These are phyloP conservation scores for Rostratula benghalensis DNA, from an alignment of 2,113 vertebrate genomes.

Conservation along the genomic window DNA sequence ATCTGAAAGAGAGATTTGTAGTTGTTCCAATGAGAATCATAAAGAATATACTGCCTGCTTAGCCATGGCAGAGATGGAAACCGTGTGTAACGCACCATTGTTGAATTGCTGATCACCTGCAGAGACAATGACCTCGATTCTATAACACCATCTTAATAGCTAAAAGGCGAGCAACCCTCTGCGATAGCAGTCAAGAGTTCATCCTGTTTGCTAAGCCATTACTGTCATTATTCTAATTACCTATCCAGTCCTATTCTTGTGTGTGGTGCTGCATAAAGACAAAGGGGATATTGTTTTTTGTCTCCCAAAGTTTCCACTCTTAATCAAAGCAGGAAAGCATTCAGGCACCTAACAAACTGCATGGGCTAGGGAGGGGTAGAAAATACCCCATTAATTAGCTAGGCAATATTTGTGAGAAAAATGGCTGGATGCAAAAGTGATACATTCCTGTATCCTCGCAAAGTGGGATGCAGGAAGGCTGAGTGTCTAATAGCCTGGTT, in stretches of 20 bases:
- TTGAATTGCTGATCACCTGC: constrained; percentile 44
- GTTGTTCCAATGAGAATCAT: neutral
- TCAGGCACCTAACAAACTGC: constrained; percentile 10
- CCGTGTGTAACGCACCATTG: neutral
- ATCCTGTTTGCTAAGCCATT: constrained; percentile 48
- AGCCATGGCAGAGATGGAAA: neutral
- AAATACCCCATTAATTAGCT: neutral
- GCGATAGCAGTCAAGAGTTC: neutral
- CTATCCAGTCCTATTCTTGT: neutral
- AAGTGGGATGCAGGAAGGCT: neutral
- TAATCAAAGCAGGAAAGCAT: neutral
- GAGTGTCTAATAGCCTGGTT: neutral
- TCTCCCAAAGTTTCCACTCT: constrained; percentile 15
- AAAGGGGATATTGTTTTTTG: constrained; percentile 42
- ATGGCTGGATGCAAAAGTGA: neutral
- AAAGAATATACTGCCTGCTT: neutral
- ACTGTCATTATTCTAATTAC: constrained; percentile 33
- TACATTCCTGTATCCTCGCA: neutral
- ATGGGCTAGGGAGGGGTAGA: neutral
- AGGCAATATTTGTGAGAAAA: neutral
- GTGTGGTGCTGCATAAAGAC: constrained; percentile 48
- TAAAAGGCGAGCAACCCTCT: neutral
- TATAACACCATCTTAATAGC: neutral
- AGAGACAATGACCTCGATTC: constrained; percentile 22
- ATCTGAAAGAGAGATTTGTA: neutral